phyloP scores from a whole-genome alignment of 2,797 vertebrate genomes.

The Sebastiscus albofasciatus region DNA sequence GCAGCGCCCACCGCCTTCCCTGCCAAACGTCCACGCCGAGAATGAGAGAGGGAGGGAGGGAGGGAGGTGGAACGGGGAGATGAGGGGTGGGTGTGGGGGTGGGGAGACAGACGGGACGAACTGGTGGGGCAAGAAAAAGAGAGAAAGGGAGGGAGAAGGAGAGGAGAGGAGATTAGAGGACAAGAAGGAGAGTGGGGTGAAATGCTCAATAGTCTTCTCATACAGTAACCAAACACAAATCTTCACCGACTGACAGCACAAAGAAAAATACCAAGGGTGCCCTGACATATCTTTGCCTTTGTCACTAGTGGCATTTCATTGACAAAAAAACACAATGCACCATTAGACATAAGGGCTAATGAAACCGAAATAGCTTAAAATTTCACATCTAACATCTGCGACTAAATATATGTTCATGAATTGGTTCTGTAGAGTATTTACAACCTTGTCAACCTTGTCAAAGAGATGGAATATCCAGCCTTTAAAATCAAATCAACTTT shows the following conservation, averaged over 20 bases:
- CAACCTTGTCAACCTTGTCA: slow-evolving; percentile 32
- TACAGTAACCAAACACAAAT: slow-evolving; percentile 20
- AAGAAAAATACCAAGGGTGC: slow-evolving; percentile 14
- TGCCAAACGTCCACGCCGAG: slow-evolving; percentile 51
- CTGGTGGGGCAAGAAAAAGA: slow-evolving; percentile 15
- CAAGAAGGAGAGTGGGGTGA: slow-evolving; percentile 16
- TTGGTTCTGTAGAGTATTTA: slow-evolving; percentile 18
- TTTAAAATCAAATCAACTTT: slow-evolving; percentile 59
- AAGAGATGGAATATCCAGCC: slow-evolving; percentile 26
- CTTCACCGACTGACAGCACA: slow-evolving; percentile 2
- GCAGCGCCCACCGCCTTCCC: slow-evolving; percentile 71
- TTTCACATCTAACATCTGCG: slow-evolving; percentile 7
- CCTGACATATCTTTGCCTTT: slow-evolving; percentile 1
- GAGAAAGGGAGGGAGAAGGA: not conserved
- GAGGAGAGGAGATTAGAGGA: slow-evolving; percentile 31
- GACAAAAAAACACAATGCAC: not conserved
- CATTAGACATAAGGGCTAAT: not conserved
- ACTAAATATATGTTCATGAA: slow-evolving; percentile 17
- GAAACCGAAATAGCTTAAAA: slow-evolving; percentile 5
- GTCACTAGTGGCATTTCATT: slow-evolving; percentile 6
- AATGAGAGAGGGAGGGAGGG: slow-evolving; percentile 24
- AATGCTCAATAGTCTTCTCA: slow-evolving; percentile 12
- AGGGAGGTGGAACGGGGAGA: slow-evolving; percentile 22
- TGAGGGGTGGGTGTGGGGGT: accelerated
- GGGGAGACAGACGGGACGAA: not conserved